phyloP scores from a whole-genome alignment of 1,140 invertebrate species.

The Drosophila mayri region DNA sequence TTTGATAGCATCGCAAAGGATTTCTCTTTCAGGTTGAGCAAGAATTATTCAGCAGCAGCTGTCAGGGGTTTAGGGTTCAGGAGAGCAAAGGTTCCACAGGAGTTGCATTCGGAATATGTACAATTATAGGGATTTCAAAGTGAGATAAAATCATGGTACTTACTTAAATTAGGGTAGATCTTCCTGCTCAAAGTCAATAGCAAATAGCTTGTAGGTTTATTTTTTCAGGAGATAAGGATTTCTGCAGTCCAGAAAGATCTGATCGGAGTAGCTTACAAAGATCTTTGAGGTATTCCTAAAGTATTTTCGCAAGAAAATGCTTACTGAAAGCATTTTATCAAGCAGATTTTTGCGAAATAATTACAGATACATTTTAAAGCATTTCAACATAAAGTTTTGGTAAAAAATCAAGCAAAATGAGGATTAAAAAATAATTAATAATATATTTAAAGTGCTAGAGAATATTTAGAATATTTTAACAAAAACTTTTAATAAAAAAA shows the following conservation, averaged over 20 bases:
- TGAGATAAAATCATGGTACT: neutral
- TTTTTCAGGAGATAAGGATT: neutral
- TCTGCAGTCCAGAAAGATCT: neutral
- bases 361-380: neutral
- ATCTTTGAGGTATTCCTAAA: neutral
- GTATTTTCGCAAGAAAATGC: too few species aligned
- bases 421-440: too few species aligned
- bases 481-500: too few species aligned
- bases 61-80: neutral
- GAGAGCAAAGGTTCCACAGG: neutral
- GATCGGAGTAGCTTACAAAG: neutral
- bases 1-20: conserved; percentile 19
- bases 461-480: too few species aligned
- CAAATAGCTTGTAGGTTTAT: neutral
- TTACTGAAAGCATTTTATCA: too few species aligned
- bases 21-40: conserved; percentile 5
- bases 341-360: too few species aligned
- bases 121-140: neutral
- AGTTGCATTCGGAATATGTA: neutral
- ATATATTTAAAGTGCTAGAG: too few species aligned
- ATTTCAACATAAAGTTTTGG: neutral
- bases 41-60: neutral
- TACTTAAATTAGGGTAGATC: neutral
- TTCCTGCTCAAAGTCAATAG: neutral
- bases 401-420: neutral